Base-by-base conservation (phyloP, 2,797 vertebrate species). In the Clangula hyemalis region DNA sequence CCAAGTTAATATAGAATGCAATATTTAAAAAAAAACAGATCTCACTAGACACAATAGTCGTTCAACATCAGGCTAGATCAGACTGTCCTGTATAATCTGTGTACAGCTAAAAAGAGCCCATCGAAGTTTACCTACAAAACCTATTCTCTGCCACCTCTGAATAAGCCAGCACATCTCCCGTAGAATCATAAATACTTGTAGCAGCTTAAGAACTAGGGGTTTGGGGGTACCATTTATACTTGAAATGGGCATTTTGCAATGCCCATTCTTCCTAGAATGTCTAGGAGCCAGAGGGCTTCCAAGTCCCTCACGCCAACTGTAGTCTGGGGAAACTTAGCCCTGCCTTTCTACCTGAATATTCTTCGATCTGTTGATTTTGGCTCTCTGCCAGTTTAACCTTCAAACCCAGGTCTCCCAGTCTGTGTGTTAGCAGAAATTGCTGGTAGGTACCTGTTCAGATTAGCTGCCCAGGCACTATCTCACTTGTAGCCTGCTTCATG, bases 341-440 rank as follows among this genome's bases (percentile, higher is more conserved):
- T 62, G 43, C 45, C 72, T 78, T 93, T 90, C 90, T 74, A 79
- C 65, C 71, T 77, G 79, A 96, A 90, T 90, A 88, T 77, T 85
- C 43, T 76, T 53, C 62, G 81, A 75, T 66, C 36, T 90, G 64
- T 85, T 92, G 84, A 62, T 60, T 83, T 89, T 93, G 88, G 90
- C 66, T 80, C 43, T 77, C 62, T 76, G 80, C 86, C 84, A 76
- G 20, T 61, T 84, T 76, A 92, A 71, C 81, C 45, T 51, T 91
- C 92, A 76, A 58, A 73, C 85, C 78, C 51, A 86, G 43, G 86
- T 87, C 78, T 95, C 78, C 18, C 38, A 36, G 10, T 77, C 57
- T 75, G 64, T 49, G 25, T 82, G 78, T 90, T 70, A 92, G 90
- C 76, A 96, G 90, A 94, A 95, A 87, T 34, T 83, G 34, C 56